Conservation (phyloP, 2,888 invertebrate species). For the Andrena bucephala region DNA sequence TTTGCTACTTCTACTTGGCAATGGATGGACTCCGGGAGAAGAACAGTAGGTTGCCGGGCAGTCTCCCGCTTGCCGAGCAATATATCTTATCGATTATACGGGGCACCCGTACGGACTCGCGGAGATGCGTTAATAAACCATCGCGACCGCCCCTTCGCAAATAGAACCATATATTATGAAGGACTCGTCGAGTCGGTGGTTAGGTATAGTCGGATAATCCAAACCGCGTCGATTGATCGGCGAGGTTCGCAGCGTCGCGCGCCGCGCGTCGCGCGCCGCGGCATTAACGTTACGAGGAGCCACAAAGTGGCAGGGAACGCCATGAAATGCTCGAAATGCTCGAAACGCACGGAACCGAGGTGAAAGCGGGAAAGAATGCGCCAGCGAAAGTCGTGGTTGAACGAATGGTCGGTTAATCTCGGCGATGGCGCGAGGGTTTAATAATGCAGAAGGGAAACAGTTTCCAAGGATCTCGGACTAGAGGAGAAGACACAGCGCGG, state of each 20-base stretch:
- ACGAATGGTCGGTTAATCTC: constrained; percentile 11
- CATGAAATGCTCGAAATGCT: neutral
- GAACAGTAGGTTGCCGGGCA: neutral
- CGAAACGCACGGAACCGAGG: neutral
- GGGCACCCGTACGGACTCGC: constrained; percentile 24
- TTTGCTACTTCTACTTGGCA: neutral
- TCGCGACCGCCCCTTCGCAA: constrained; percentile 45
- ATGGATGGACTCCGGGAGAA: constrained; percentile 8
- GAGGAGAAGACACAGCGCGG: neutral
- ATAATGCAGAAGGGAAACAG: constrained; percentile 20
- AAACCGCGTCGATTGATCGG: constrained; percentile 52
- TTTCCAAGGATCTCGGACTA: constrained; percentile 1
- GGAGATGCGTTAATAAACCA: constrained; percentile 67
- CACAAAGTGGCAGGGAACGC: neutral
- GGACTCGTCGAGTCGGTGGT: constrained; percentile 55
- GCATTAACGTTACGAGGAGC: constrained; percentile 40
- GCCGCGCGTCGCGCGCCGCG: neutral
- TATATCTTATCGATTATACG: constrained; percentile 58
- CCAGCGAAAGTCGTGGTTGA: neutral
- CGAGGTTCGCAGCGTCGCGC: constrained; percentile 3
- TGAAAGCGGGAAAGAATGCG: neutral
- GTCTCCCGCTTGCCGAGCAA: constrained; percentile 21
- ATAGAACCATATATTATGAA: constrained; percentile 70
- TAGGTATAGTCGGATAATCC: constrained; percentile 56
- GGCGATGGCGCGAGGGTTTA: constrained; percentile 15